A percentile compares a stretch with the other conserved stretches of the same genome.
phyloP scores from a whole-genome alignment of 2,888 invertebrate species.

The Leptopilina myrica region DNA sequence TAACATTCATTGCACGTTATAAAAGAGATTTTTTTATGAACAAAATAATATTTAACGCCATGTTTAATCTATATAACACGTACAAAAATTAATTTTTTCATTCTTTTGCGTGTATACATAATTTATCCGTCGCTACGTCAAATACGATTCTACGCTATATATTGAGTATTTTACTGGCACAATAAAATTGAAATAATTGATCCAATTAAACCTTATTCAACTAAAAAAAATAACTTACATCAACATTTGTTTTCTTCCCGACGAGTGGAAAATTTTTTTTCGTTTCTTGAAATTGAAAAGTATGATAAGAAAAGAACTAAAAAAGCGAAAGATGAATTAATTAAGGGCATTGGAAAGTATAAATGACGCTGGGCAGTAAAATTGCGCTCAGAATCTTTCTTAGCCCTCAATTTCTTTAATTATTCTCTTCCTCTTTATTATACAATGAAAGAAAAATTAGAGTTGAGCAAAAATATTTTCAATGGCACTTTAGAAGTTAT shows the following conservation, averaged over 20 bases:
- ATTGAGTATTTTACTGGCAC: conserved; percentile 27
- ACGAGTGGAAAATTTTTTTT: no score
- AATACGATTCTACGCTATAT: conserved; percentile 16
- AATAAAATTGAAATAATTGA: conserved; percentile 15
- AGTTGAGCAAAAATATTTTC: background rate
- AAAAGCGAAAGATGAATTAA: no score
- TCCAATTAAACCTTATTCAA: background rate
- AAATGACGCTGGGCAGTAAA: no score
- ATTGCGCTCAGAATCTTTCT: no score
- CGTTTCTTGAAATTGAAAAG: no score
- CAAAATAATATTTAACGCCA: background rate
- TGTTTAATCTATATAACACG: background rate
- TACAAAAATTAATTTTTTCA: no score
- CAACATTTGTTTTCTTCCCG: background rate
- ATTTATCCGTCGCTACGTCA: background rate
- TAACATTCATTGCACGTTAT: conserved; percentile 21
- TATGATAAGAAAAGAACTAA: no score
- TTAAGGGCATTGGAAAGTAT: no score
- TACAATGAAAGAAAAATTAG: background rate
- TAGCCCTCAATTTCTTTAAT: no score
- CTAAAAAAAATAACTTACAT: no score
- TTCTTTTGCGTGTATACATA: background rate
- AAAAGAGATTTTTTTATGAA: background rate
- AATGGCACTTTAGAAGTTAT: background rate
- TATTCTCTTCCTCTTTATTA: no score